Conservation (phyloP, 2,888 invertebrate genomes). For the Subacronicta megacephala region DNA sequence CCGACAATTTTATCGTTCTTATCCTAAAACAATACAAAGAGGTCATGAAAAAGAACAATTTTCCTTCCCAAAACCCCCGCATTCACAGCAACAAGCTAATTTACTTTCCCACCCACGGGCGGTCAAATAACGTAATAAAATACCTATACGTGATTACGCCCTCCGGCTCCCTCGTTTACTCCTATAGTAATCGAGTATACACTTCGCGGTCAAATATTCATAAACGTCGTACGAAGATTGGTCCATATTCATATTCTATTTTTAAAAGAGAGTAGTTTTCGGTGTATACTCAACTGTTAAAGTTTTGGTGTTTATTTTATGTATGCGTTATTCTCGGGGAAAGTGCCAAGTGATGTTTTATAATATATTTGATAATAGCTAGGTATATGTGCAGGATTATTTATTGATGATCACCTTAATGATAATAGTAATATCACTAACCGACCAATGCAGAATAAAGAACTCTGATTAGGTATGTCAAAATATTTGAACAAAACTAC, state of each 20-base stretch:
- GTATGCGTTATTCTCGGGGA: background rate
- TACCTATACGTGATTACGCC: conserved; percentile 50
- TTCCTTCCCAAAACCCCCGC: conserved; percentile 7
- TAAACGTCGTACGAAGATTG: conserved; percentile 40
- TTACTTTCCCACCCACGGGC: conserved; percentile 35
- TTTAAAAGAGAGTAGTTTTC: conserved; percentile 14
- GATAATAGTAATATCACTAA: no score
- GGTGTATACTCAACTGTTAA: conserved; percentile 15
- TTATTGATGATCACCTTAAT: no score
- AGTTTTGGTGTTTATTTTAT: background rate
- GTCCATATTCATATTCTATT: conserved; percentile 22
- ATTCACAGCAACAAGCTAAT: conserved; percentile 44
- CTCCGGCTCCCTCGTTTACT: conserved; percentile 42
- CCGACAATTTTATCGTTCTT: conserved; percentile 2
- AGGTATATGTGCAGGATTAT: background rate
- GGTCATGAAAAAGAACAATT: conserved; percentile 12
- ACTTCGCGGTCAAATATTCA: conserved; percentile 43
- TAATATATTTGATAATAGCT: no score
- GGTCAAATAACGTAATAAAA: conserved; percentile 50
- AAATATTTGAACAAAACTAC: no score
- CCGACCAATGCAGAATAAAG: no score
- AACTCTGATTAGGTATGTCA: no score
- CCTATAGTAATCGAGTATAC: conserved; percentile 38
- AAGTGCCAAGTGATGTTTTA: background rate
- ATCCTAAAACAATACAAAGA: conserved; percentile 33